A percentile compares a stretch with the other conserved stretches of the same genome.
Conservation (phyloP, 2,797 vertebrate species). For the Sebastes wilsoni region DNA sequence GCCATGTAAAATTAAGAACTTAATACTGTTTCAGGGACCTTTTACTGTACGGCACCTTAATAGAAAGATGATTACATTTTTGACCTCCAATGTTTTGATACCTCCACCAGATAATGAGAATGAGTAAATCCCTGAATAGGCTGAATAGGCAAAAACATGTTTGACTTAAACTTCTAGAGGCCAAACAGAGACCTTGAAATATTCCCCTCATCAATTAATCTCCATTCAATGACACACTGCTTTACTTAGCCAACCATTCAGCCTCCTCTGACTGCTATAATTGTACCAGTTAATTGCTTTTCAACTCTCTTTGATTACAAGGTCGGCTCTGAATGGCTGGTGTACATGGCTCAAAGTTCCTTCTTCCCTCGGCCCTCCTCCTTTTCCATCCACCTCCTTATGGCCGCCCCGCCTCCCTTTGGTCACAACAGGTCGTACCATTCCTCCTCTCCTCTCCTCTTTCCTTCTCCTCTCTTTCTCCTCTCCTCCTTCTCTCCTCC, state of each 20-base stretch:
- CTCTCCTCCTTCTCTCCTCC: not conserved
- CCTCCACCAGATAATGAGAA: conserved; percentile 42
- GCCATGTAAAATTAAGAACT: conserved; percentile 11
- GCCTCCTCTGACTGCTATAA: conserved; percentile 84
- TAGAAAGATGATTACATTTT: conserved; percentile 17
- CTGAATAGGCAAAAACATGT: conserved; percentile 44
- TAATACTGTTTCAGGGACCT: not conserved
- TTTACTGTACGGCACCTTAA: not conserved
- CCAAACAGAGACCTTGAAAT: conserved; percentile 87
- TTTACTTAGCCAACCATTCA: conserved; percentile 89
- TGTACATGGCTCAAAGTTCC: conserved; percentile 70
- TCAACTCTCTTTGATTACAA: conserved; percentile 89
- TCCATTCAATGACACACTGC: conserved; percentile 88
- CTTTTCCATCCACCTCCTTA: conserved; percentile 13
- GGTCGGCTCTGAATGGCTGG: conserved; percentile 82
- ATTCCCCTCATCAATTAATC: conserved; percentile 87
- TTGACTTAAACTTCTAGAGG: conserved; percentile 79
- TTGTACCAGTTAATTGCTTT: conserved; percentile 91
- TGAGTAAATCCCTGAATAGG: conserved; percentile 46
- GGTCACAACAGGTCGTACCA: conserved; percentile 18
- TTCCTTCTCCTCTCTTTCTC: not conserved
- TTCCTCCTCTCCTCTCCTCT: not conserved
- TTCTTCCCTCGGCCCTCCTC: conserved; percentile 30
- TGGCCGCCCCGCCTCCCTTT: not conserved
- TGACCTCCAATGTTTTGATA: conserved; percentile 47